A percentile compares a stretch with the other conserved stretches of the same genome.
Conservation (phyloP, 2,113 vertebrate genomes). For the Ibidorhyncha struthersii region DNA sequence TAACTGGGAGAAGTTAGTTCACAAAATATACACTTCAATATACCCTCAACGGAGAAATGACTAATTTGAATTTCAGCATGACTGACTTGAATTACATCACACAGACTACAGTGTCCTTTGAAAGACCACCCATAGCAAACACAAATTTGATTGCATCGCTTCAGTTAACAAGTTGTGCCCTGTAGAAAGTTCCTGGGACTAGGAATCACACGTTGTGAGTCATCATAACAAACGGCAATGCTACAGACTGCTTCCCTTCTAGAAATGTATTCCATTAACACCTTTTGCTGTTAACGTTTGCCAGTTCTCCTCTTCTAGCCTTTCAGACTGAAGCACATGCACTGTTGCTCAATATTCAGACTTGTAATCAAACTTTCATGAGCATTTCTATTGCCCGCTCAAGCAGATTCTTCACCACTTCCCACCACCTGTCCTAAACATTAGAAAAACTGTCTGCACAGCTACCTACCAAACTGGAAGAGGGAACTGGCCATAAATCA, state of each 20-base stretch:
- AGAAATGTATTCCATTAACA: neutral
- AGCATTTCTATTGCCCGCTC: neutral
- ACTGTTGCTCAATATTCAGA: neutral
- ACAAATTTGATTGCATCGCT: neutral
- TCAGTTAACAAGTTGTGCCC: neutral
- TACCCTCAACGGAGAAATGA: neutral
- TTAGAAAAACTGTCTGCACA: neutral
- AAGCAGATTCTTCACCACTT: neutral
- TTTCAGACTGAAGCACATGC: neutral
- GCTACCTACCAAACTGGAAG: neutral
- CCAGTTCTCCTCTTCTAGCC: neutral
- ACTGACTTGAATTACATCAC: neutral
- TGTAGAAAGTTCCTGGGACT: neutral
- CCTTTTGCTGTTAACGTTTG: neutral
- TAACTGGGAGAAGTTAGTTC: neutral
- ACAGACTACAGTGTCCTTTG: neutral
- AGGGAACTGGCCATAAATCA: neutral
- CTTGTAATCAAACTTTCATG: neutral
- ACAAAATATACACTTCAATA: neutral
- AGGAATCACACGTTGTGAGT: neutral
- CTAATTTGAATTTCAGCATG: slow-evolving; percentile 3
- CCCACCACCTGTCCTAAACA: neutral
- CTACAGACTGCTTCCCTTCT: neutral
- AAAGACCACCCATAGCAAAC: neutral
- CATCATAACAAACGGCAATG: neutral